These are phyloP conservation scores for Sitta europaea DNA, from an alignment of 2,113 vertebrate genomes.

Conservation along the genomic window DNA sequence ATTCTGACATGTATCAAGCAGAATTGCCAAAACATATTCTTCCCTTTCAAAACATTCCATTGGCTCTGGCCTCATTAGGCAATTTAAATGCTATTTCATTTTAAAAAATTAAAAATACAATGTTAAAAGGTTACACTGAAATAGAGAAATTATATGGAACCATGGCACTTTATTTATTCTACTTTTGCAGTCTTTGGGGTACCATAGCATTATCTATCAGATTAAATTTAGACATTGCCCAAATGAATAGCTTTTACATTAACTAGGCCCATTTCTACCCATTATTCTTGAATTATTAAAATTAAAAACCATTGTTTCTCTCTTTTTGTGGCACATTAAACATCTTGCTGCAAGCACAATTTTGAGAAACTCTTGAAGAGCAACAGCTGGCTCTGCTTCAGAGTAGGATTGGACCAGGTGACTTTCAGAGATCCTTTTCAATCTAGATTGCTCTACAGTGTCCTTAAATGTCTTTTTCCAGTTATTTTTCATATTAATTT, in stretches of 20 bases:
- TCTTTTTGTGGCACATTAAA: background rate
- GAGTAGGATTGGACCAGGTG: background rate
- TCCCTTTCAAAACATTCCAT: slow-evolving; percentile 55
- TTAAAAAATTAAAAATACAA: background rate
- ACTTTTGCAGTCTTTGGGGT: background rate
- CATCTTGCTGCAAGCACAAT: background rate
- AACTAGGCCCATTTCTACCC: background rate
- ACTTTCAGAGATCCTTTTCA: background rate
- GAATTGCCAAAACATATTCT: slow-evolving; percentile 49
- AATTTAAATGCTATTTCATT: background rate
- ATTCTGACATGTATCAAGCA: slow-evolving; percentile 53
- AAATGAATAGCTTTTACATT: background rate
- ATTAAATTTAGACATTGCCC: background rate
- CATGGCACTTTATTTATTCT: background rate
- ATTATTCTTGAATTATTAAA: background rate
- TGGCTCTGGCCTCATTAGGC: background rate
- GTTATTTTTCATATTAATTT: background rate
- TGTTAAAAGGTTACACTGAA: background rate
- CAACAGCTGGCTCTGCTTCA: background rate
- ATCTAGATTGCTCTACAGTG: background rate
- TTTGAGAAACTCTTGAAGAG: background rate
- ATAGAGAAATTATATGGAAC: background rate
- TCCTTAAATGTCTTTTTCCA: background rate
- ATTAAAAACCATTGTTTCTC: slow-evolving; percentile 14
- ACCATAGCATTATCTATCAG: background rate